Evolutionary conservation across 1,140 invertebrate genomes (phyloP).

Genomic region (Planococcus citri): DNA sequence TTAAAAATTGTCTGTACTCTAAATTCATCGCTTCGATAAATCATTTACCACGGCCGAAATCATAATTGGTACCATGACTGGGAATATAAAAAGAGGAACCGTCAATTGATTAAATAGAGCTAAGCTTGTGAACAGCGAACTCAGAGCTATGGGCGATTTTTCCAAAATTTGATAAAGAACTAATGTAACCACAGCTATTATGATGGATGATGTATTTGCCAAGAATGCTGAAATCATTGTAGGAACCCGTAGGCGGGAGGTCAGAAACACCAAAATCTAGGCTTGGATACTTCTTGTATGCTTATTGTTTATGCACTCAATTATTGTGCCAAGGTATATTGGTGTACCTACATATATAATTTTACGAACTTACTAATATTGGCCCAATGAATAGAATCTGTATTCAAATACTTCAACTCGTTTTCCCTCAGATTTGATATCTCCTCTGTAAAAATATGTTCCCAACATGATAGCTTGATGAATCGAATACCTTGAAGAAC

Average conservation of each 20-base stretch:
- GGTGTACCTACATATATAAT: too few relatives aligned
- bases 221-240: slow-evolving; percentile 55
- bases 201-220: slow-evolving; percentile 55
- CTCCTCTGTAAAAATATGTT: slow-evolving; percentile 52
- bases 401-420: slow-evolving; percentile 58
- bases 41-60: slow-evolving; percentile 53
- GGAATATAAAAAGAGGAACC: slow-evolving; percentile 63
- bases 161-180: slow-evolving; percentile 47
- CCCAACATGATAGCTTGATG: slow-evolving; percentile 73
- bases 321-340: too few relatives aligned
- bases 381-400: slow-evolving; percentile 59
- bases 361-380: slow-evolving; percentile 51
- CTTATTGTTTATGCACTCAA: too few relatives aligned
- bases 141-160: slow-evolving; percentile 45
- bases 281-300: too few relatives aligned
- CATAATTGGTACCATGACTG: slow-evolving; percentile 61
- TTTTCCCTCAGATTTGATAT: slow-evolving; percentile 50
- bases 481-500: slow-evolving; percentile 66
- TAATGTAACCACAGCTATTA: slow-evolving; percentile 59
- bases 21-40: not conserved
- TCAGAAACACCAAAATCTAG: too few relatives aligned
- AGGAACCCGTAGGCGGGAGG: slow-evolving; percentile 15
- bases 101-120: slow-evolving; percentile 69
- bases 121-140: slow-evolving; percentile 58
- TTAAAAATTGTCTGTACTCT: slow-evolving; percentile 17